Conservation (phyloP, 2,113 vertebrate genomes). For the Sturnus vulgaris region DNA sequence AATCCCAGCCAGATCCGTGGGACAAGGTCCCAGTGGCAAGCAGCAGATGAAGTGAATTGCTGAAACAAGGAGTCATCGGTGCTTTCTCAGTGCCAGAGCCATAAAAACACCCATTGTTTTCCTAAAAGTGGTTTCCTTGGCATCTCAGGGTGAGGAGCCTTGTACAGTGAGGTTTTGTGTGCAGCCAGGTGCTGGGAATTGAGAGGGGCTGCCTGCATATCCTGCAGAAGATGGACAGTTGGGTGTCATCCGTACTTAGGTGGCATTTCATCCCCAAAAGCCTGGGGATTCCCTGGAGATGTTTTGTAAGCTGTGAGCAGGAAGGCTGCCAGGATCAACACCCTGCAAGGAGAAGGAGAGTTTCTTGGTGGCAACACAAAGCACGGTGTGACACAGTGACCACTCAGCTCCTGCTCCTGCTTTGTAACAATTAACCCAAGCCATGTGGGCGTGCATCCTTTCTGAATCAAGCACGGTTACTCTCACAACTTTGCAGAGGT, state of each 20-base stretch:
- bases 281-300: fast-evolving
- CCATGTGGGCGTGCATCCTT: neutral
- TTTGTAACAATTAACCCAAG: neutral
- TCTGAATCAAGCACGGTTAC: neutral
- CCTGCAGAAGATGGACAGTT: neutral
- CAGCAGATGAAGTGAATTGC: neutral
- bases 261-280: neutral
- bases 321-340: neutral
- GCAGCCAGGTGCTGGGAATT: neutral
- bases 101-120: fast-evolving
- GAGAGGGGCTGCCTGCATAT: neutral
- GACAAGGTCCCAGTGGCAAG: neutral
- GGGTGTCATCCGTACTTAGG: fast-evolving
- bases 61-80: neutral
- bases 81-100: neutral
- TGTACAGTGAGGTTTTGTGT: neutral
- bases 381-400: neutral
- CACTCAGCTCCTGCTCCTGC: neutral
- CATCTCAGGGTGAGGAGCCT: neutral
- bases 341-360: neutral
- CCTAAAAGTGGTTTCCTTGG: neutral
- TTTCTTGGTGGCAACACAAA: neutral
- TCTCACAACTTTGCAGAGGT: neutral
- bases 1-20: neutral
- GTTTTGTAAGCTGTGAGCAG: neutral